These are phyloP conservation scores for Tympanoctomys barrerae DNA, from an alignment of 2,797 vertebrate genomes.

Conservation along the genomic window DNA sequence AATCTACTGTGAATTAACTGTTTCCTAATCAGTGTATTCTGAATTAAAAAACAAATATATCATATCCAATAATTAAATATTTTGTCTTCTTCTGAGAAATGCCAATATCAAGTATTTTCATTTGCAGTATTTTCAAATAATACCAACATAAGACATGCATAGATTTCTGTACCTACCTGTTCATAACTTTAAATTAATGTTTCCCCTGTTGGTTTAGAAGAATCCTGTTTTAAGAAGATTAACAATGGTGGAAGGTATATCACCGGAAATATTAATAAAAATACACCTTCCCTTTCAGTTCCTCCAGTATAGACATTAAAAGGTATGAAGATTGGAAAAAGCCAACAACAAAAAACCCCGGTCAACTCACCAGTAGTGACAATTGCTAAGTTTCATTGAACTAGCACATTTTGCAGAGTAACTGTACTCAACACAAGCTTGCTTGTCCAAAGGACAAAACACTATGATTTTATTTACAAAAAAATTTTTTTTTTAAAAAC, in stretches of 20 bases:
- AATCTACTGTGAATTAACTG: slow-evolving; percentile 18
- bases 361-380: not conserved
- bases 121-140: slow-evolving; percentile 36
- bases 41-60: slow-evolving; percentile 54
- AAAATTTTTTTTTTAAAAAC: not conserved
- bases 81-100: slow-evolving; percentile 49
- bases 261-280: slow-evolving; percentile 41
- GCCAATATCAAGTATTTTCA: slow-evolving; percentile 19
- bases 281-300: slow-evolving; percentile 10
- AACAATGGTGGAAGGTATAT: not conserved
- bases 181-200: slow-evolving; percentile 49
- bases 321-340: not conserved
- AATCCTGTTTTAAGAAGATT: slow-evolving; percentile 40
- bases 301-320: not conserved
- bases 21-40: slow-evolving; percentile 28
- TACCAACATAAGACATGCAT: not conserved
- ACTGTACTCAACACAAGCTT: slow-evolving; percentile 7
- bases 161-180: not conserved
- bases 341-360: not conserved
- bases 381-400: slow-evolving; percentile 23
- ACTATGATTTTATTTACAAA: slow-evolving; percentile 29
- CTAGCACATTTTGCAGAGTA: not conserved
- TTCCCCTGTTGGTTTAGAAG: not conserved
- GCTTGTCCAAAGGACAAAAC: slow-evolving; percentile 2
- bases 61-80: not conserved